A percentile compares a stretch with the other conserved stretches of the same genome.
Conservation (phyloP, 1,140 invertebrate species). For the Lutraria rhynchaena region DNA sequence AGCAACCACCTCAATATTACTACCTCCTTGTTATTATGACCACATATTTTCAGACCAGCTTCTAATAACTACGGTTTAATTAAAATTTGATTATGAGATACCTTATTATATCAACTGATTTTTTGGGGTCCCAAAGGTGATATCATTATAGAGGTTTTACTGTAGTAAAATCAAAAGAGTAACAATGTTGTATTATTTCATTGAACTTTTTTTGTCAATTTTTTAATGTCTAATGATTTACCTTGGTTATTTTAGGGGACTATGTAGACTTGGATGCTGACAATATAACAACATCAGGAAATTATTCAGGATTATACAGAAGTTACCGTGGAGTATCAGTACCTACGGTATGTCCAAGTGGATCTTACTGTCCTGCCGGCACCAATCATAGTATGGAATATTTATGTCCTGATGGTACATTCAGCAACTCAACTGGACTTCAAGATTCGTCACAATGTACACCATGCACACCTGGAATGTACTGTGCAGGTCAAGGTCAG, state of each 20-base stretch:
- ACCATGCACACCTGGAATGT: slow-evolving; percentile 76
- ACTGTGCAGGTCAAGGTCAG: slow-evolving; percentile 78
- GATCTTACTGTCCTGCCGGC: slow-evolving; percentile 78
- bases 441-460: slow-evolving; percentile 72
- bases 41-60: too few species aligned
- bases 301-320: slow-evolving; percentile 75
- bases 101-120: too few species aligned
- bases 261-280: slow-evolving; percentile 76
- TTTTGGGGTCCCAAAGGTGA: too few species aligned
- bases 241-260: slow-evolving; percentile 67
- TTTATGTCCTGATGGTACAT: slow-evolving; percentile 75
- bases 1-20: too few species aligned
- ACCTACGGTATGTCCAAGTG: slow-evolving; percentile 75
- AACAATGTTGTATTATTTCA: not conserved
- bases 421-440: slow-evolving; percentile 76
- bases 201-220: not conserved
- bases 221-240: not conserved
- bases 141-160: too few species aligned
- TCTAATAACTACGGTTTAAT: too few species aligned
- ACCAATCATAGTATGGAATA: slow-evolving; percentile 72
- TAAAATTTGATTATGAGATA: too few species aligned
- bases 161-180: not conserved
- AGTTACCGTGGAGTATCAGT: slow-evolving; percentile 79
- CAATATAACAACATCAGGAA: slow-evolving; percentile 73
- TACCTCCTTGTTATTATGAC: too few species aligned